Evolutionary conservation across 2,888 invertebrate genomes (phyloP), one percentile per base, ranked within the genome.

Genomic region (Agrotis ipsilon): DNA sequence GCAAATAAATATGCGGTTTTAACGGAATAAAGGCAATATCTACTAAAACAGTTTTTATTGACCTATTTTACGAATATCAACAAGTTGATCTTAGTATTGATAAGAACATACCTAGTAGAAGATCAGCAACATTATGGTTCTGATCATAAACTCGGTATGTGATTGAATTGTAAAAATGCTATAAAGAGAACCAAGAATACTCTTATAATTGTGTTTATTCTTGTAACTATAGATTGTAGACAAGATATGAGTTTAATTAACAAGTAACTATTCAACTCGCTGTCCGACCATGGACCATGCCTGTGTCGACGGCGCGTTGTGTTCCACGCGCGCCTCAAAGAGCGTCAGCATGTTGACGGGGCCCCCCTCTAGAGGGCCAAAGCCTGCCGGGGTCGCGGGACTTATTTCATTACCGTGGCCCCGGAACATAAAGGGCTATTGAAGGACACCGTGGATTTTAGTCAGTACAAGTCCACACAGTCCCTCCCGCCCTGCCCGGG

Each of bases 11-110:
- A 32, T 55, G 57, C 46, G 27, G 16, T 18, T 60, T 75, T 74
- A 39, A 51, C 63, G 24, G 18, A 49, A 65, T 46, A 27, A 43
- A 21, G 1, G 3, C 13, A 6, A 32, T 18, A 39, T 2, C n/a
- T n/a, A n/a, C n/a, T n/a, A n/a, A 49, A 39, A 60, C 27, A 32
- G 11, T 49, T 74, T 74, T 59, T 49, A 49, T 32, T 39, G 13
- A n/a, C n/a, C 54, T 16, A 11, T 75, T 75, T 75, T 74, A 75
- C 60, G 60, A 49, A 39, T 59, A 9, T 2, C 4, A 4, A 16
- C 18, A 45, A 3, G 13, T 45, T 46, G 49, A 64, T 60, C 54
- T 14, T 18, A 24, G 13, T 11, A 6, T 4, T 32, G 54, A 69
- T 69, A 64, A n/a, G 32, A 24, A 60, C 0, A 27, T 39, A n/a